Evolutionary conservation across 2,797 vertebrate genomes (phyloP).

Genomic region (Poliocrania exsul): DNA sequence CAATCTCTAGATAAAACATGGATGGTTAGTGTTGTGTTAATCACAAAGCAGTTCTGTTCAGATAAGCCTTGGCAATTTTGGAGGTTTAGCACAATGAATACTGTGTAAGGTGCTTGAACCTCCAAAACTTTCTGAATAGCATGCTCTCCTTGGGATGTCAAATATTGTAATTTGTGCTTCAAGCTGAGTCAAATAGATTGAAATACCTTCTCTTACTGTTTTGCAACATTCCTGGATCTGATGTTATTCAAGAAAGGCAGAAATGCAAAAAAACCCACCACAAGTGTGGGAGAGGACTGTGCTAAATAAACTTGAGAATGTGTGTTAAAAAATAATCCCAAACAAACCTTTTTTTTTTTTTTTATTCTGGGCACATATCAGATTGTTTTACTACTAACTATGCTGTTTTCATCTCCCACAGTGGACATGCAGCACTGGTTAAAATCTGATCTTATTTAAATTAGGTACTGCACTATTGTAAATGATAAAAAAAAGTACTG

Average conservation of each 20-base stretch:
- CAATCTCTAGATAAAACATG: neutral
- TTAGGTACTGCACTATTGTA: neutral
- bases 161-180: neutral
- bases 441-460: neutral
- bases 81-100: neutral
- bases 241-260: neutral
- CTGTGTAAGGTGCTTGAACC: neutral
- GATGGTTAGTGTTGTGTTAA: neutral
- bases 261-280: neutral
- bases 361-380: neutral
- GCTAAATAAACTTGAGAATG: neutral
- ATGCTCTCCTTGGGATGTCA: neutral
- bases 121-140: neutral
- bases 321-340: neutral
- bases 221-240: neutral
- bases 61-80: neutral
- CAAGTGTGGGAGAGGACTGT: neutral
- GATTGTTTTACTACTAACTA: neutral
- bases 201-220: neutral
- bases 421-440: fast-evolving
- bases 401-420: neutral
- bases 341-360: neutral
- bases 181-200: neutral
- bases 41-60: neutral
- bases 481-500: neutral